These are phyloP conservation scores for Corythaixoides concolor DNA, from an alignment of 2,113 vertebrate genomes.

Conservation along the genomic window DNA sequence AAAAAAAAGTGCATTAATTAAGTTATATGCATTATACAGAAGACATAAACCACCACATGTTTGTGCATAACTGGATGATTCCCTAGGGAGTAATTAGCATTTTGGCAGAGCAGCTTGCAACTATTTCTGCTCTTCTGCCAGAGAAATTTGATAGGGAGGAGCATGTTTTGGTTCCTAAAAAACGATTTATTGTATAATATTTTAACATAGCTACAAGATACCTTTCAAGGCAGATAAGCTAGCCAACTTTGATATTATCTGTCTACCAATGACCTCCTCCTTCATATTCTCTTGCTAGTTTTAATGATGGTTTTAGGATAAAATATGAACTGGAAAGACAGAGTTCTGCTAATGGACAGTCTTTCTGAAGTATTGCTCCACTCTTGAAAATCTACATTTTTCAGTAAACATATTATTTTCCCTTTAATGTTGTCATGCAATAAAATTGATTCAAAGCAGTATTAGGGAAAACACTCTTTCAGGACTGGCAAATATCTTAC, in stretches of 20 bases:
- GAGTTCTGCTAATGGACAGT: neutral
- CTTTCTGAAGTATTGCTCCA: neutral
- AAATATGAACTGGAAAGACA: neutral
- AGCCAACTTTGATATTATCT: neutral
- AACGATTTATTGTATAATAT: neutral
- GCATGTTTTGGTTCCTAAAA: conserved; percentile 42
- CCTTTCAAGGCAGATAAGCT: conserved; percentile 2
- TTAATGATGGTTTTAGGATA: neutral
- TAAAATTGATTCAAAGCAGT: neutral
- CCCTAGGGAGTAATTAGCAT: conserved; percentile 52
- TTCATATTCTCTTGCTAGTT: neutral
- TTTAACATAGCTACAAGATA: conserved; percentile 9
- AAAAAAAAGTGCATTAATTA: neutral
- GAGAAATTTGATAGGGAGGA: conserved; percentile 47
- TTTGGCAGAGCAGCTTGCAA: conserved; percentile 42
- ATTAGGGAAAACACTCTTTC: neutral
- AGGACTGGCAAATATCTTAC: neutral
- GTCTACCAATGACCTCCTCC: neutral
- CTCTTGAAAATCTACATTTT: neutral
- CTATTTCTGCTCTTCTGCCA: conserved; percentile 38
- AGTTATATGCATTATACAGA: neutral
- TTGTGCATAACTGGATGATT: conserved; percentile 4
- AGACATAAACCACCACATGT: conserved; percentile 26
- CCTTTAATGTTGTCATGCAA: accelerated
- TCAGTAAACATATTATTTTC: neutral